Evolutionary conservation across 2,888 invertebrate genomes (phyloP), one percentile per base, ranked within the genome.

Genomic region (Phoenoteleia sp.): DNA sequence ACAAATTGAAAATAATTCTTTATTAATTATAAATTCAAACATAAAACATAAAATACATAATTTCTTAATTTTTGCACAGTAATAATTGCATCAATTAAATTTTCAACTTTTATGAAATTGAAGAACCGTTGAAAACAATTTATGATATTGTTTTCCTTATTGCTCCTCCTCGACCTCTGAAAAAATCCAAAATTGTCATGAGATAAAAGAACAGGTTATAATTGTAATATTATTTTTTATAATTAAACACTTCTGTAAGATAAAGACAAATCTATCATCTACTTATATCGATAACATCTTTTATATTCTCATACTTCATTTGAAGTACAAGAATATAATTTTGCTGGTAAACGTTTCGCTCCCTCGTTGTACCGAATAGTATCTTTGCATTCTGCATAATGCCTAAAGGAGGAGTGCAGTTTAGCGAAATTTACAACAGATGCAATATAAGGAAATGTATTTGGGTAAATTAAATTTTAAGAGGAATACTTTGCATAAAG

Each of bases 191-290:
- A 76, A 76, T 76, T 66, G 66, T 66, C 64, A 64, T 56, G 54
- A 75, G 19, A 15, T 25, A 64, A 42, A 42, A 23, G 13, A 54
- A 54, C 64, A 47, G 45, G 33, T 33, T 64, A 62, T 74, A 54
- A 52, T 64, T 74, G 74, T 64, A 75, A 75, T 75, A 75, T 75
- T 75, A 64, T 75, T 64, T 75, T 64, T 54, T n/a, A 64, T 75
- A 75, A 75, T 75, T 75, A 75, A 64, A 64, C 75, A 56, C 45
- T 27, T 52, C 54, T 36, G 45, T 9, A 54, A 54, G 56, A 64
- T 75, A 64, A 75, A 54, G 64, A 56, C 64, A 64, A 64, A 64
- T 75, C 75, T 75, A 29, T 45, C 54, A 75, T 64, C 64, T 75
- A 52, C 74, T 42, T 4, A 3, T 1, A 27, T 23, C 54, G 75